Percentiles rank a stretch among this genome's conserved stretches.
phyloP scores from a whole-genome alignment of 92 coral and sea anemone species.

The Heliopora coerulea region DNA sequence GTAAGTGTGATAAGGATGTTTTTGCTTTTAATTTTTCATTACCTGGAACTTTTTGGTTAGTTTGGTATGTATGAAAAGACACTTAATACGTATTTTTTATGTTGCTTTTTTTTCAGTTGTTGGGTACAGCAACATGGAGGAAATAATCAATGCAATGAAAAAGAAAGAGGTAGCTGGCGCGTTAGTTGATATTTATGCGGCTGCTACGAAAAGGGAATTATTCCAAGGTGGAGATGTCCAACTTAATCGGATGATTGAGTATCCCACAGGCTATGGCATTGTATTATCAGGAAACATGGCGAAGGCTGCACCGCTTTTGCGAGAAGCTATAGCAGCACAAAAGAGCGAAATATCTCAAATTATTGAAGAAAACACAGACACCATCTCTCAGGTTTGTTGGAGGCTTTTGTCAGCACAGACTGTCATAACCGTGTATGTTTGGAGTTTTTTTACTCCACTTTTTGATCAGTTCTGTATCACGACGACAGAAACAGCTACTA shows the following conservation, averaged over 20 bases:
- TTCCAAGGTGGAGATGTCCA: constrained; percentile 29
- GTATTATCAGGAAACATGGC: constrained; percentile 32
- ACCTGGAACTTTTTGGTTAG: too few relatives aligned
- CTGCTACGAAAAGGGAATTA: constrained; percentile 15
- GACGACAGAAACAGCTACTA: too few relatives aligned
- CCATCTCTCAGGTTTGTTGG: constrained; percentile 14
- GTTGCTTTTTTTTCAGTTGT: constrained; percentile 7
- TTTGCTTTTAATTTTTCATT: too few relatives aligned
- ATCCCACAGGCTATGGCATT: constrained; percentile 31
- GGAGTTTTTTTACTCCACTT: too few relatives aligned
- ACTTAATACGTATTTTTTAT: background rate
- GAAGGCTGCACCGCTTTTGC: constrained; percentile 25
- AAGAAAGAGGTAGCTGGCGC: constrained; percentile 32
- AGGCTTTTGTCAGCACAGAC: too few relatives aligned
- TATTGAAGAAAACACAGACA: constrained; percentile 20
- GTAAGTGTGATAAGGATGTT: too few relatives aligned
- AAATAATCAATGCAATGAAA: constrained; percentile 13
- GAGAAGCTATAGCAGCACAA: background rate
- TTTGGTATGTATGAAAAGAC: too few relatives aligned
- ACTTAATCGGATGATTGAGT: constrained; percentile 28
- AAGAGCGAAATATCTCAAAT: constrained; percentile 6
- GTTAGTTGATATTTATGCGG: constrained; percentile 29
- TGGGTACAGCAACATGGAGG: constrained; percentile 26
- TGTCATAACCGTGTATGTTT: background rate
- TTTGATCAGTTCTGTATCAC: too few relatives aligned